A percentile compares a stretch with the other conserved stretches of the same genome.
phyloP scores from a whole-genome alignment of 2,797 vertebrate genomes.

The Peromyscus aztecus region DNA sequence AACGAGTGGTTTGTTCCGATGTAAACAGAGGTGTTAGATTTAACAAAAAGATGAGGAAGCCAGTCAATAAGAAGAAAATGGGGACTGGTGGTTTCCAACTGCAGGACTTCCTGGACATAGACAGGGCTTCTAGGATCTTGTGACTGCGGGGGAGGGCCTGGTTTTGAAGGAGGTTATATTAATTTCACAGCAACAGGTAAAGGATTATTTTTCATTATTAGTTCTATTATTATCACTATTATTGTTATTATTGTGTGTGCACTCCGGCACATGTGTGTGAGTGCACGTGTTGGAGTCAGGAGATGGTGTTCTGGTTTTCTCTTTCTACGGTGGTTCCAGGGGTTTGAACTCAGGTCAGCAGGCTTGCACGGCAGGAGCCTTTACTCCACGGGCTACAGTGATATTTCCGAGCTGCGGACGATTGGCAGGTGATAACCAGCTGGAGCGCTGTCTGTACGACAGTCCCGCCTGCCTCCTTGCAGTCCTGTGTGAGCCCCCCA shows the following conservation, averaged over 20 bases:
- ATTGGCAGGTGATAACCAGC: neutral
- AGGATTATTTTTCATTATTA: neutral
- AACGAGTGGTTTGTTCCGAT: neutral
- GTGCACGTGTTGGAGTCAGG: neutral
- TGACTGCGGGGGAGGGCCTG: neutral
- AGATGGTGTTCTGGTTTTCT: neutral
- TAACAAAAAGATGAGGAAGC: conserved; percentile 18
- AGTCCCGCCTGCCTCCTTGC: neutral
- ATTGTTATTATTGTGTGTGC: neutral
- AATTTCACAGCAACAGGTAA: neutral
- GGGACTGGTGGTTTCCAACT: neutral
- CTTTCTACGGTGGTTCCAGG: neutral
- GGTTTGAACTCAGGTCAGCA: neutral
- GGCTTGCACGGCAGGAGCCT: neutral
- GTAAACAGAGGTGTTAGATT: neutral
- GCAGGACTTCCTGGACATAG: neutral
- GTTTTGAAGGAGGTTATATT: conserved; percentile 44
- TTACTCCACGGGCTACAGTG: neutral
- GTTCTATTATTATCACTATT: too few relatives aligned
- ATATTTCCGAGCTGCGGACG: conserved; percentile 35
- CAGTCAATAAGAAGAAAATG: neutral
- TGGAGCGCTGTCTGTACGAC: neutral
- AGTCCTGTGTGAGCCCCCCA: neutral
- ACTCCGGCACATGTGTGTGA: too few relatives aligned
- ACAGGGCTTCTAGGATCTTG: neutral